Base-by-base conservation (phyloP, 2,888 invertebrate genomes). In the Zygogramma bicolorata region DNA sequence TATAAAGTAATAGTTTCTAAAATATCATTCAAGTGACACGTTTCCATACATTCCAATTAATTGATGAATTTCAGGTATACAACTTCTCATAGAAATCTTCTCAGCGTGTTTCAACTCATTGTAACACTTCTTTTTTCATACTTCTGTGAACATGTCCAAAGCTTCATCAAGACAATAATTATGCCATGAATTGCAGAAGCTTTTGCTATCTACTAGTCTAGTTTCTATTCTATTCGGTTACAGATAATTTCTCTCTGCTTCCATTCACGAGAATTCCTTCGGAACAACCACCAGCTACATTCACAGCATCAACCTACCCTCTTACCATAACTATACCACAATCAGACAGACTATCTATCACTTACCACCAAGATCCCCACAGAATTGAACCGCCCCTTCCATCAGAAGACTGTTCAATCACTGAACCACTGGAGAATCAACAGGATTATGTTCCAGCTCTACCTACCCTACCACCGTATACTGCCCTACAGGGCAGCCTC, bases 381-480 rank as follows among this genome's bases (percentile, higher is more conserved):
- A 73, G 68, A 65, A n/a, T 63, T 2, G 69, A 72, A n/a, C 38
- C 59, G 2, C 74, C 70, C 22, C 49, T 66, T 7, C 22, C 58
- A 13, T 63, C 40, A 25, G 65, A 65, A 3, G 68, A 66, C 7
- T 65, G 49, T 42, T 20, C 72, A 20, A 49, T 18, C 29, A 5
- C 18, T 2, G 29, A 61, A 20, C 10, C 27, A 7, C 20, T 40
- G 10, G 57, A 68, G 13, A 63, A 69, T 62, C 70, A 71, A 27
- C 58, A 38, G 38, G 74, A 74, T 5, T 77, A 60, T 62, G 31
- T 53, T 6, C 65, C 68, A 8, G 65, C 49, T 53, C 34, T 77
- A 27, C 62, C 70, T 25, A 38, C 83, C 10, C 75, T 86, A 67
- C 86, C 86, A 8, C 82, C 86, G 7, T 86, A 85, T 65, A 82